Percentiles rank a stretch among this genome's conserved stretches.
phyloP scores from a whole-genome alignment of 1,140 invertebrate genomes.

The Penaeus chinensis region DNA sequence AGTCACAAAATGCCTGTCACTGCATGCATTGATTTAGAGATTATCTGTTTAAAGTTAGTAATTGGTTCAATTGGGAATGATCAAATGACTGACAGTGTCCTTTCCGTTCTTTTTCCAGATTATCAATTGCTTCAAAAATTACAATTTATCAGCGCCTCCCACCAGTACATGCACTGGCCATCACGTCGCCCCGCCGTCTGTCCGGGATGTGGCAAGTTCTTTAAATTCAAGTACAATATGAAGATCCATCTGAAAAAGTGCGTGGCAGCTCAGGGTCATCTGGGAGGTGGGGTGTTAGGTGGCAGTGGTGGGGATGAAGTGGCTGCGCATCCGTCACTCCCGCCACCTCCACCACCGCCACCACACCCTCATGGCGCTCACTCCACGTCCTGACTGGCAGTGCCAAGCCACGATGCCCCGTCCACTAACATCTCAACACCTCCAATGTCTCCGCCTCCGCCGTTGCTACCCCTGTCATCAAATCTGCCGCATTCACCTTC shows the following conservation, averaged over 20 bases:
- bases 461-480: conserved; percentile 39
- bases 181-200: conserved; percentile 64
- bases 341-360: conserved; percentile 54
- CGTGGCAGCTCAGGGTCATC: conserved; percentile 61
- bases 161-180: conserved; percentile 65
- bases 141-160: conserved; percentile 64
- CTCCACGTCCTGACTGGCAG: conserved; percentile 63
- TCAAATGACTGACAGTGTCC: conserved; percentile 61
- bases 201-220: conserved; percentile 64
- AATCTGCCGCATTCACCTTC: conserved; percentile 44
- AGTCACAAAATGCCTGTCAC: conserved; percentile 52
- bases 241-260: conserved; percentile 64
- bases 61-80: conserved; percentile 59
- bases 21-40: conserved; percentile 59
- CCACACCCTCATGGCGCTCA: conserved; percentile 60
- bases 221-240: conserved; percentile 65
- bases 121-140: conserved; percentile 65
- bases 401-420: conserved; percentile 56
- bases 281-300: conserved; percentile 51
- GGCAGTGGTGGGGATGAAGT: conserved; percentile 51
- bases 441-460: conserved; percentile 35
- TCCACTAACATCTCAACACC: conserved; percentile 50
- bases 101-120: conserved; percentile 65
- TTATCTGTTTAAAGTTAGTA: conserved; percentile 57
- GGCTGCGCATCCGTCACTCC: conserved; percentile 53